phyloP scores from a whole-genome alignment of 64 coral and sea anemone species.

The Porites lutea region DNA sequence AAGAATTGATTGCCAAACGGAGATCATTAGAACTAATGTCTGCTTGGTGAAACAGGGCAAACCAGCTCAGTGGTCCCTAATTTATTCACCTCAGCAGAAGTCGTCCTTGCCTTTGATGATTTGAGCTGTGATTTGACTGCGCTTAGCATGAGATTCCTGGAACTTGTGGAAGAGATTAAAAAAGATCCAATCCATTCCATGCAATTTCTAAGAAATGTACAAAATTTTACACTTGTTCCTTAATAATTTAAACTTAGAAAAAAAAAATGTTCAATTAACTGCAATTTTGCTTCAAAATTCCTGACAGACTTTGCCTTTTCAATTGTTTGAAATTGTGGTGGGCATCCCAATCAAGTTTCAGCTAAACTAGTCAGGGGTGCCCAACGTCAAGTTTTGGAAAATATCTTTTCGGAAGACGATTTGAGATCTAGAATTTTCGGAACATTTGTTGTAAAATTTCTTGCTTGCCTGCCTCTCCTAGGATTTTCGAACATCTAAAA shows the following conservation, averaged over 20 bases:
- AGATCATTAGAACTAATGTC: not conserved
- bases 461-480: no score
- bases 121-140: slow-evolving; percentile 1
- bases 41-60: not conserved
- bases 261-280: not conserved
- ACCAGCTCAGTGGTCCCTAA: not conserved
- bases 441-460: no score
- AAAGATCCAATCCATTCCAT: slow-evolving; percentile 1
- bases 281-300: not conserved
- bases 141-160: not conserved
- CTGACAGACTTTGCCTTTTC: no score
- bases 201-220: not conserved
- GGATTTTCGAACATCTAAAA: no score
- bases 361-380: no score
- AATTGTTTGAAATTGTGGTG: no score
- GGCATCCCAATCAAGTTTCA: no score
- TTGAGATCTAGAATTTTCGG: no score
- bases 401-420: no score
- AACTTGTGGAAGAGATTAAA: not conserved
- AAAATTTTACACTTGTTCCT: not conserved
- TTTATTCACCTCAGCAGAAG: not conserved
- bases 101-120: not conserved
- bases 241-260: slow-evolving; percentile 1
- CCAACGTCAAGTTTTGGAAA: no score
- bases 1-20: not conserved